phyloP scores from a whole-genome alignment of 2,113 vertebrate species.

The Nannobrachium achirus region DNA sequence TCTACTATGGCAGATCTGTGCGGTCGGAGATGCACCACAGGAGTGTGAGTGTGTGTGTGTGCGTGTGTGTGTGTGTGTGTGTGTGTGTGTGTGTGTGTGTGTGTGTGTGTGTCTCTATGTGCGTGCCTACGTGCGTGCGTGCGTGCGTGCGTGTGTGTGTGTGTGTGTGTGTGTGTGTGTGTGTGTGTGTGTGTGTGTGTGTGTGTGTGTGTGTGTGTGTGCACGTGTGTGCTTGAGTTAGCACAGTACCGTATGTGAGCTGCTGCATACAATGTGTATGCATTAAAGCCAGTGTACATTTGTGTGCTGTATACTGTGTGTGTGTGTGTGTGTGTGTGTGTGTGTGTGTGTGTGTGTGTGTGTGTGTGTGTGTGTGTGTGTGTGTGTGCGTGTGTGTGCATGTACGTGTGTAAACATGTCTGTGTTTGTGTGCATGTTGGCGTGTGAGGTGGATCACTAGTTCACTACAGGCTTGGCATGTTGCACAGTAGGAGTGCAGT shows the following conservation, averaged over 20 bases:
- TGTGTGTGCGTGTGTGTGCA: neutral
- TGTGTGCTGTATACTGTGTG: neutral
- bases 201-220: constrained; percentile 1
- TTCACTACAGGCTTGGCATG: constrained; percentile 69
- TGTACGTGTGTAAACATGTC: too few relatives aligned
- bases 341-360: constrained; percentile 24
- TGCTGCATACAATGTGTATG: too few relatives aligned
- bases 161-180: constrained; percentile 51
- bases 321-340: constrained; percentile 12
- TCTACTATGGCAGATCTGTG: constrained; percentile 68
- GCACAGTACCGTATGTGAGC: constrained; percentile 5
- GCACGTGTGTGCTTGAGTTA: too few relatives aligned
- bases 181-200: constrained; percentile 2
- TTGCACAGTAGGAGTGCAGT: constrained; percentile 72
- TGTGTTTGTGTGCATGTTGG: too few relatives aligned
- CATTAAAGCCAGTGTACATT: too few relatives aligned
- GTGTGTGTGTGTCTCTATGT: constrained; percentile 1
- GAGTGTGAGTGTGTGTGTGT: neutral
- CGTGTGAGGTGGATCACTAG: too few relatives aligned
- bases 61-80: neutral
- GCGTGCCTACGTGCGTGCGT: constrained; percentile 15
- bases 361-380: constrained; percentile 48
- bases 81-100: constrained; percentile 1
- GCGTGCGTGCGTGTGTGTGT: constrained; percentile 33
- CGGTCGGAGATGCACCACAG: constrained; percentile 45